A percentile compares a stretch with the other conserved stretches of the same genome.
These are phyloP conservation scores for Anisognathus igniventris DNA, from an alignment of 2,797 vertebrate species.

Conservation along the genomic window DNA sequence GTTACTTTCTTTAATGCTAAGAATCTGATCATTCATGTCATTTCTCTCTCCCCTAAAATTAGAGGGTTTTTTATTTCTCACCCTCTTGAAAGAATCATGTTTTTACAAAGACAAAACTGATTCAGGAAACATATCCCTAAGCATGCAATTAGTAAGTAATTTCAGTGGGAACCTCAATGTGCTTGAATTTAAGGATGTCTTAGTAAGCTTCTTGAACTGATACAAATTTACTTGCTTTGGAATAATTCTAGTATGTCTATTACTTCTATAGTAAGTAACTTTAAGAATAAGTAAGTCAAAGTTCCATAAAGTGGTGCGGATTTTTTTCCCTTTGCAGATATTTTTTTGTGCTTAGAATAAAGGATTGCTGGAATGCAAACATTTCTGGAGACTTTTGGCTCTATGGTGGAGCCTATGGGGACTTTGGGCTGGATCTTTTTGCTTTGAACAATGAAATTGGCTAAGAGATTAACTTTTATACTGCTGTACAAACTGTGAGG, in stretches of 20 bases:
- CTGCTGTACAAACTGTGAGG: background rate
- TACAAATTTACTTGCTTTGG: background rate
- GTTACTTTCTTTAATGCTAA: background rate
- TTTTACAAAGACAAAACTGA: background rate
- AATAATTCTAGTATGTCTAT: background rate
- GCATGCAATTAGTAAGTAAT: background rate
- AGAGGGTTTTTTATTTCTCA: background rate
- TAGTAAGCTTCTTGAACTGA: background rate
- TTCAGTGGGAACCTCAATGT: background rate
- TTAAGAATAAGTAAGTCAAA: background rate
- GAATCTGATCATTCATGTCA: background rate
- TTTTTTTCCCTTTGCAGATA: background rate
- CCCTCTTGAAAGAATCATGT: background rate
- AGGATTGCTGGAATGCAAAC: background rate
- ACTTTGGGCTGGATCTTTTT: background rate
- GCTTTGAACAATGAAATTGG: background rate
- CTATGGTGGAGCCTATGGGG: background rate
- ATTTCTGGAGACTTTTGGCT: background rate
- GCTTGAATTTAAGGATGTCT: background rate
- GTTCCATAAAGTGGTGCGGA: background rate
- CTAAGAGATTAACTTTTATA: background rate
- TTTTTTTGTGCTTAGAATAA: background rate
- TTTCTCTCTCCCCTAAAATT: background rate
- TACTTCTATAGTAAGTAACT: background rate
- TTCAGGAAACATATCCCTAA: background rate